A percentile compares a stretch with the other conserved stretches of the same genome.
Evolutionary conservation across 1,140 invertebrate genomes (phyloP).

Genomic region (Bilobella aurantiaca): DNA sequence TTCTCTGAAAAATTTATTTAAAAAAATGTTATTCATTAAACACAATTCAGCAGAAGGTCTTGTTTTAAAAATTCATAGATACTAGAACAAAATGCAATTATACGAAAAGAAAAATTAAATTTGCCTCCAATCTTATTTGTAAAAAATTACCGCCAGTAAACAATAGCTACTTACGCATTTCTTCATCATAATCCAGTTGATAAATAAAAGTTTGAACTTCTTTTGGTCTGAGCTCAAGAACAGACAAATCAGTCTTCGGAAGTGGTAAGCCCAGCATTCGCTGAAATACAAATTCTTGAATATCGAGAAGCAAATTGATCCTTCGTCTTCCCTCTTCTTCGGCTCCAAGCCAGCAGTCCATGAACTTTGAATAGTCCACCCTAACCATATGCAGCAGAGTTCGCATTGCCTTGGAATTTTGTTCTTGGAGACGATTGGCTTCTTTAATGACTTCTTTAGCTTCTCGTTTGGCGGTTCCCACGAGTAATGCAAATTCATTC

Average conservation of each 20-base stretch:
- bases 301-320: constrained; percentile 19
- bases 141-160: too few relatives aligned
- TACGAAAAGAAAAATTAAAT: too few relatives aligned
- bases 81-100: too few relatives aligned
- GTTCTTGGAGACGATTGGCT: constrained; percentile 16
- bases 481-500: not conserved
- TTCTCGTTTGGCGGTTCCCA: constrained; percentile 15
- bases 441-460: constrained; percentile 19
- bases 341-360: constrained; percentile 28
- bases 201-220: constrained; percentile 16
- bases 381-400: constrained; percentile 21
- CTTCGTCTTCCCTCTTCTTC: constrained; percentile 24
- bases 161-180: not conserved
- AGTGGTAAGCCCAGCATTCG: constrained; percentile 18
- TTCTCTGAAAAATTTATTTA: not conserved
- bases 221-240: constrained; percentile 21
- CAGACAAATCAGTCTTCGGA: not conserved
- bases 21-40: not conserved
- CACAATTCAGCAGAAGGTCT: not conserved
- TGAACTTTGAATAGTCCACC: constrained; percentile 22
- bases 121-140: too few relatives aligned
- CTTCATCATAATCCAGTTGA: not conserved
- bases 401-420: not conserved
- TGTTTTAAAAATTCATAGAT: too few relatives aligned
- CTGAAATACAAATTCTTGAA: constrained; percentile 24